These are phyloP conservation scores for Teleogryllus occipitalis DNA, from an alignment of 1,140 invertebrate species.

Conservation along the genomic window DNA sequence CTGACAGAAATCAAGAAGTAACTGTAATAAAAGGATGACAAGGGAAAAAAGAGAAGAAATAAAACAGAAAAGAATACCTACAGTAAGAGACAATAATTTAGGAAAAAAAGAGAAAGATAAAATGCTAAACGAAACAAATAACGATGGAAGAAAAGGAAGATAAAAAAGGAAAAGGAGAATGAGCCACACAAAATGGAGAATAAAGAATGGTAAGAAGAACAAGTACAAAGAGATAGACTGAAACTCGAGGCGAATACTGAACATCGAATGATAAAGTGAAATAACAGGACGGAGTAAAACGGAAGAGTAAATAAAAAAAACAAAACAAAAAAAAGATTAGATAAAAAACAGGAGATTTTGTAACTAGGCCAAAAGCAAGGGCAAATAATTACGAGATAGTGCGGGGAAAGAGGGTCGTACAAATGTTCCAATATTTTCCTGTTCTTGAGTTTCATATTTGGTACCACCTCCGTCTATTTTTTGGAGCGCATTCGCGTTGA, in stretches of 20 bases:
- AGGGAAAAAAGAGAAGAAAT: not conserved
- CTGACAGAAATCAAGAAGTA: not conserved
- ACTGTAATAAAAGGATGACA: not conserved
- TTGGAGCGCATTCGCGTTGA: too few species aligned
- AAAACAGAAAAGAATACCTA: not conserved
- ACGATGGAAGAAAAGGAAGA: not conserved
- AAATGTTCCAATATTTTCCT: not conserved
- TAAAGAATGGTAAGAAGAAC: not conserved
- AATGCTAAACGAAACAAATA: not conserved
- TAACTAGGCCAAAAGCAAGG: not conserved
- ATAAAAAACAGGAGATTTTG: not conserved
- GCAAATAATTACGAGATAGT: not conserved
- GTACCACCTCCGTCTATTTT: too few species aligned
- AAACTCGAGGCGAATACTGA: not conserved
- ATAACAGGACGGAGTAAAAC: not conserved
- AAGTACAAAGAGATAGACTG: not conserved
- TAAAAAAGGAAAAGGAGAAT: not conserved
- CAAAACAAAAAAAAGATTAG: not conserved
- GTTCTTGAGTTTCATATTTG: too few species aligned
- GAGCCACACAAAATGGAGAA: not conserved
- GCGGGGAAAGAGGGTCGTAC: not conserved
- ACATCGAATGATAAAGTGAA: not conserved
- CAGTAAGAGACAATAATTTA: not conserved
- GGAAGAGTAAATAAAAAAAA: not conserved
- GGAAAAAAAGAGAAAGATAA: not conserved